Percentiles rank a stretch among this genome's conserved stretches.
Evolutionary conservation across 2,797 vertebrate genomes (phyloP).

Genomic region (Gallinago solitaria): DNA sequence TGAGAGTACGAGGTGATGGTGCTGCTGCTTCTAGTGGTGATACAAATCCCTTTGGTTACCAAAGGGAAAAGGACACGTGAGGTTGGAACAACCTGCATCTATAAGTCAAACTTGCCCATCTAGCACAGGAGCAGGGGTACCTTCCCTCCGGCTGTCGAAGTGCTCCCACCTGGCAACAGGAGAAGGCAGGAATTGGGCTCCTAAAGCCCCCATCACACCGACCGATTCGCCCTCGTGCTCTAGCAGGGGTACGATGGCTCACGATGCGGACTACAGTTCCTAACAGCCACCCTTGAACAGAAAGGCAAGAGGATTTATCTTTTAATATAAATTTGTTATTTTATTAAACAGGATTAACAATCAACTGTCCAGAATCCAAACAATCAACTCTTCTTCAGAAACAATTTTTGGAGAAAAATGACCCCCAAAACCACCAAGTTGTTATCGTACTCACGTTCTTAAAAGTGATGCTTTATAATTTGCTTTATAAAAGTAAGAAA

Average conservation of each 20-base stretch:
- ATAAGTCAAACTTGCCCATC: not conserved
- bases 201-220: not conserved
- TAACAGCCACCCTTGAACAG: not conserved
- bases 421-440: not conserved
- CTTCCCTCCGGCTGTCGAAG: not conserved
- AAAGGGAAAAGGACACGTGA: not conserved
- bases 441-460: not conserved
- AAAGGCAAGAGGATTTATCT: not conserved
- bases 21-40: not conserved
- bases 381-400: constrained; percentile 37
- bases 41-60: rapidly evolving
- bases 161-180: not conserved
- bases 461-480: not conserved
- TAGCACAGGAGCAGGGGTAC: not conserved
- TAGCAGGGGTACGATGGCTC: not conserved
- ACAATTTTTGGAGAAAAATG: not conserved
- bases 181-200: not conserved
- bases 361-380: constrained; percentile 44
- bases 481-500: constrained; percentile 61
- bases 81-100: not conserved
- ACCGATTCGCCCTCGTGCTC: rapidly evolving
- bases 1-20: not conserved
- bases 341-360: constrained; percentile 60
- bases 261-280: rapidly evolving
- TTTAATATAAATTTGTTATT: constrained; percentile 53